Evolutionary conservation across 2,888 invertebrate genomes (phyloP).

Genomic region (Oxystoma pomonae): DNA sequence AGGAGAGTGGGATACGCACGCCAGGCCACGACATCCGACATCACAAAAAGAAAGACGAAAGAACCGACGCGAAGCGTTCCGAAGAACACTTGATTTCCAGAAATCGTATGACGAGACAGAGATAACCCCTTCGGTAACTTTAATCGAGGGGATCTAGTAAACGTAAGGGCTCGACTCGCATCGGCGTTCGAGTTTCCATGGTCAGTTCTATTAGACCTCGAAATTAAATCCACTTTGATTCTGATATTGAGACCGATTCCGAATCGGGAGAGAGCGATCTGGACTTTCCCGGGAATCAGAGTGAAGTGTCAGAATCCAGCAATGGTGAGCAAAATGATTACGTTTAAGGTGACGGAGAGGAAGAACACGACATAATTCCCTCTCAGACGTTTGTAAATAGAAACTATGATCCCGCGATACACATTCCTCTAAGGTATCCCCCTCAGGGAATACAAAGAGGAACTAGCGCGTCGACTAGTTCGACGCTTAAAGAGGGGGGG

Average conservation of each 20-base stretch:
- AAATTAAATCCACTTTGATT: too few relatives aligned
- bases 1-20: neutral
- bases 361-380: neutral
- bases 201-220: neutral
- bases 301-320: too few relatives aligned
- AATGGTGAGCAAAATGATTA: too few relatives aligned
- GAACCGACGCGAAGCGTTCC: neutral
- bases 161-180: neutral
- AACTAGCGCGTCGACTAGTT: too few relatives aligned
- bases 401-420: too few relatives aligned
- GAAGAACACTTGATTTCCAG: neutral
- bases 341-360: neutral
- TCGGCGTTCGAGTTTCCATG: neutral
- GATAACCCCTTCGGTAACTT: neutral
- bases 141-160: neutral
- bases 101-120: neutral
- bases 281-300: too few relatives aligned
- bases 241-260: neutral
- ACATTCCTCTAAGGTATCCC: too few relatives aligned
- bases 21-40: neutral
- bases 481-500: too few relatives aligned
- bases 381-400: too few relatives aligned
- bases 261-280: neutral
- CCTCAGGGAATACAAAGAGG: too few relatives aligned
- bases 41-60: neutral